A percentile compares a stretch with the other conserved stretches of the same genome.
phyloP scores from a whole-genome alignment of 1,140 invertebrate species.

The Philopotamus ludificatus region DNA sequence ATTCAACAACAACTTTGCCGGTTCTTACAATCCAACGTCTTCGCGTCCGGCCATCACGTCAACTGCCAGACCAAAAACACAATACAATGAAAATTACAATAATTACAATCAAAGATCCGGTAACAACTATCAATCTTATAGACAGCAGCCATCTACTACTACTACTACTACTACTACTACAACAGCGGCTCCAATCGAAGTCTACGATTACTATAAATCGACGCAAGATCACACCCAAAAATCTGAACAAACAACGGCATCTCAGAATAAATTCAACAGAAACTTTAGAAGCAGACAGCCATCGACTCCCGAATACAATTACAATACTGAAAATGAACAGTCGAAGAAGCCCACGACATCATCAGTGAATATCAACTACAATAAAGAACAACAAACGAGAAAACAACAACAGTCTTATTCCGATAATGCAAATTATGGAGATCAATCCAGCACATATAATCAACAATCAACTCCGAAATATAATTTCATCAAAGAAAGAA shows the following conservation, averaged over 20 bases:
- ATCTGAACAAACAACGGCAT: constrained; percentile 35
- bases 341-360: constrained; percentile 12
- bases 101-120: constrained; percentile 21
- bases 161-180: too few relatives aligned
- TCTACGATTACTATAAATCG: constrained; percentile 42
- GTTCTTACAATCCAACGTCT: constrained; percentile 55
- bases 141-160: constrained; percentile 32
- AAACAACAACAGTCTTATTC: constrained; percentile 12
- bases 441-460: constrained; percentile 19
- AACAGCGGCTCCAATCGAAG: constrained; percentile 25
- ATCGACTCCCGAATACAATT: constrained; percentile 33
- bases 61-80: constrained; percentile 38
- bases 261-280: constrained; percentile 26
- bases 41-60: constrained; percentile 48
- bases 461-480: constrained; percentile 12
- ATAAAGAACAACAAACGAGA: constrained; percentile 18
- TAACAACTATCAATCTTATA: constrained; percentile 34
- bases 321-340: constrained; percentile 20
- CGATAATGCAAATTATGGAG: constrained; percentile 3
- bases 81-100: constrained; percentile 35
- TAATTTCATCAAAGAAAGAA: constrained; percentile 27
- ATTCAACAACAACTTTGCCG: constrained; percentile 52
- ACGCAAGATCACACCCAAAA: constrained; percentile 40
- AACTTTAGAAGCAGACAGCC: constrained; percentile 25
- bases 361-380: constrained; percentile 13